Base-by-base conservation (phyloP, 2,888 invertebrate species). In the Taenaris catops region DNA sequence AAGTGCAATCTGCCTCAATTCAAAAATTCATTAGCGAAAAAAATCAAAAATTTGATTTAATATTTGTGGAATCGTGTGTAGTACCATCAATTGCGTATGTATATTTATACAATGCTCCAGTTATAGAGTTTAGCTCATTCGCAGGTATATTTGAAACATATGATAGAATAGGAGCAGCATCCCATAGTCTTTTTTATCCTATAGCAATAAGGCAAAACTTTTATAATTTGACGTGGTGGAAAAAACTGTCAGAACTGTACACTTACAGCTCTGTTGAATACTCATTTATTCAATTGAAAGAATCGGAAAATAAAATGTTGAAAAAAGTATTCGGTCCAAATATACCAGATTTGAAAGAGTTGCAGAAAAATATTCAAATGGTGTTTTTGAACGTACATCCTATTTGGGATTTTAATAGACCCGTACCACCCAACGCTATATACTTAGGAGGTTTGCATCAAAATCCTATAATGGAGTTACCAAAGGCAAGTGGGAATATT, bases 351-450 rank as follows among this genome's bases (percentile, higher is more conserved):
- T 5, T 67, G 1, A 41, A 10, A 6, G 49, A 55, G 17, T 44
- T 68, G 12, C 44, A 38, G 8, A 47, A 58, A 3, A 59, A 58
- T 26, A 44, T 73, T 10, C 62, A 72, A 12, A 50, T 84, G 57
- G 26, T 81, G n/a, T 67, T 87, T 42, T 18, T 79, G 1, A 87
- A 87, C 41, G 51, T 55, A 0, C 64, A 87, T 53, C 69, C 72
- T 0, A 39, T 75, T n/a, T 69, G 69, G 54, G 60, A 58, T 23
- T 51, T 49, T 1, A 65, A 66, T 23, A 54, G 70, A 8, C 83
- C 87, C 0, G 48, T 71, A 3, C 64, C 79, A 1, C 75, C 81
- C 0, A 62, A 58, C 34, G 53, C 76, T 2, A 41, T 84, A 4
- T 67, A 64, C 24, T 61, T 80, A 34, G 76, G 81, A 20, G 80